Percentiles rank a stretch among this genome's conserved stretches.
phyloP scores from a whole-genome alignment of 1,140 invertebrate genomes.

The Drosophila ohnishii region DNA sequence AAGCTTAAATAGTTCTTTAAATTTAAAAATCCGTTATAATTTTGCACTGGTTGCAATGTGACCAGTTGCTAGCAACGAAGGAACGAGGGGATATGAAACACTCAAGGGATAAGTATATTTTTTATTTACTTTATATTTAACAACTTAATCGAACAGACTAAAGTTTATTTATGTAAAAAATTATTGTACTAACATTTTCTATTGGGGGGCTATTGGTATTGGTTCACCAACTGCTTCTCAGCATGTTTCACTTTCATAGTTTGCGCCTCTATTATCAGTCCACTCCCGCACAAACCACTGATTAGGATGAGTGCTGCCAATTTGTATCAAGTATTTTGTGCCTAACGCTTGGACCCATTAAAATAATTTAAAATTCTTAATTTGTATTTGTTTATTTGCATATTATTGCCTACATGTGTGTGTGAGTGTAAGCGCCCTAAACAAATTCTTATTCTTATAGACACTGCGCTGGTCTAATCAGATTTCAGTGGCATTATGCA shows the following conservation, averaged over 20 bases:
- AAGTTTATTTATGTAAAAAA: no score
- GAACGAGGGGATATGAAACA: no score
- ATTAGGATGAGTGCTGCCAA: background rate
- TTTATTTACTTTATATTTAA: no score
- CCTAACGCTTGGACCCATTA: conserved; percentile 2
- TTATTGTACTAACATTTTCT: no score
- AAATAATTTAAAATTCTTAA: conserved; percentile 6
- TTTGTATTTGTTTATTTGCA: conserved; percentile 22
- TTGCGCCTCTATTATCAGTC: no score
- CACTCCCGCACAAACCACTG: background rate
- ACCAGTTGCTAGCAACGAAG: background rate
- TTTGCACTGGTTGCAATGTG: background rate
- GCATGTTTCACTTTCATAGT: no score
- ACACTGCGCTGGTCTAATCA: conserved; percentile 30
- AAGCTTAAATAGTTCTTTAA: background rate
- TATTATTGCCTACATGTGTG: conserved; percentile 15
- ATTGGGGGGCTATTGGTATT: no score
- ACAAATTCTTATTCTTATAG: conserved; percentile 50
- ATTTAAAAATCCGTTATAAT: background rate
- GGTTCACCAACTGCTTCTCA: no score
- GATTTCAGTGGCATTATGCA: conserved; percentile 69
- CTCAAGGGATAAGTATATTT: no score
- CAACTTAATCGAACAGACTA: no score
- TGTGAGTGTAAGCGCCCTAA: conserved; percentile 43
- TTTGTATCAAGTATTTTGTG: background rate